A percentile compares a stretch with the other conserved stretches of the same genome.
Conservation (phyloP, 2,888 invertebrate genomes). For the Odontocolon sp. region DNA sequence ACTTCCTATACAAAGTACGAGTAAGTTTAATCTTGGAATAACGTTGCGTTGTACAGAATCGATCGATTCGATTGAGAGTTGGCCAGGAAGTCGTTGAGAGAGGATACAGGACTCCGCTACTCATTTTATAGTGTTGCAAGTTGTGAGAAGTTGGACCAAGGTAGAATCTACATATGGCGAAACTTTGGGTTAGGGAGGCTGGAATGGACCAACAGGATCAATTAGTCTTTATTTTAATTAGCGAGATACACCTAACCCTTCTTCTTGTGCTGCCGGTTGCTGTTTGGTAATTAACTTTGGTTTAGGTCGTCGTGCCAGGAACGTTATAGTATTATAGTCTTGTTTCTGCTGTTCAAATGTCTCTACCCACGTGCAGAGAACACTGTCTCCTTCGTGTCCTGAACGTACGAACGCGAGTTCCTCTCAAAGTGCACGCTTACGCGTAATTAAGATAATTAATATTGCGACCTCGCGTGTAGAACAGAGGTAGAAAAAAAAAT, state of each 20-base stretch:
- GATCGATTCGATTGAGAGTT: background rate
- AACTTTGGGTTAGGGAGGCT: slow-evolving; percentile 62
- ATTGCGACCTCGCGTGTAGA: slow-evolving; percentile 43
- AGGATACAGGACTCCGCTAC: background rate
- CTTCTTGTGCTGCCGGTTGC: slow-evolving; percentile 23
- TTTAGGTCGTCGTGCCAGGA: slow-evolving; percentile 60
- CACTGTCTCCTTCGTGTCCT: slow-evolving; percentile 4
- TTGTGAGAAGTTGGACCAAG: background rate
- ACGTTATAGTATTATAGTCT: slow-evolving; percentile 32
- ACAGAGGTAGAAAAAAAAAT: background rate
- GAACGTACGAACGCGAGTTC: slow-evolving; percentile 13
- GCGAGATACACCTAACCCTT: slow-evolving; percentile 44
- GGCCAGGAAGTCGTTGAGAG: background rate
- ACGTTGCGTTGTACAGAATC: background rate
- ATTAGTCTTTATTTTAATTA: slow-evolving; percentile 78
- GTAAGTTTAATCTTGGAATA: slow-evolving; percentile 3
- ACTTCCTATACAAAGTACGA: background rate
- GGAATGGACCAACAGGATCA: slow-evolving; percentile 64
- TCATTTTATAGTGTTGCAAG: background rate
- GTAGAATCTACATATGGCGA: background rate
- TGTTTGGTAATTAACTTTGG: slow-evolving; percentile 76
- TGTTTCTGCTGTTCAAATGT: slow-evolving; percentile 20
- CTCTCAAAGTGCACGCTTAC: slow-evolving; percentile 32
- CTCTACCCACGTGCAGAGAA: slow-evolving; percentile 38
- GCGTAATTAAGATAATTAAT: slow-evolving; percentile 62